Percentiles rank a stretch among this genome's conserved stretches.
Conservation (phyloP, 2,888 invertebrate genomes). For the Dicyrtomina minuta region DNA sequence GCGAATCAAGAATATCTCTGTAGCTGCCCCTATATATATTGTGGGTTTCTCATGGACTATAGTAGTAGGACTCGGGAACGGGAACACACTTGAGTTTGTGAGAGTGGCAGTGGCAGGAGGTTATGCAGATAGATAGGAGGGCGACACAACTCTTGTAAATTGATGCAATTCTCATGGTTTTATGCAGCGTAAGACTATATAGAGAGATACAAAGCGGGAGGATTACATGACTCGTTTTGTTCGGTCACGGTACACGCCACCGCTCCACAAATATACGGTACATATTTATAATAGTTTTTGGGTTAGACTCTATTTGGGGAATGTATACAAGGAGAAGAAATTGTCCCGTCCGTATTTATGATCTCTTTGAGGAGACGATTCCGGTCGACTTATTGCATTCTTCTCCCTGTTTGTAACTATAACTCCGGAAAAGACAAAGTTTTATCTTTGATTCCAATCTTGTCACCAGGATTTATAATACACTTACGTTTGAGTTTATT, state of each 20-base stretch:
- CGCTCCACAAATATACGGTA: no score
- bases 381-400: constrained; percentile 50
- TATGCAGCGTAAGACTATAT: constrained; percentile 2
- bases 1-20: no score
- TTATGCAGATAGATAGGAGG: not conserved
- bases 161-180: constrained; percentile 29
- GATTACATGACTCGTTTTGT: not conserved
- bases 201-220: not conserved
- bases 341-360: constrained; percentile 45
- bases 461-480: constrained; percentile 51
- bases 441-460: constrained; percentile 52
- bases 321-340: constrained; percentile 18
- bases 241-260: no score
- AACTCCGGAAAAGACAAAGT: constrained; percentile 47
- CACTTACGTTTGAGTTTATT: constrained; percentile 37
- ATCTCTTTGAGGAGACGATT: constrained; percentile 50
- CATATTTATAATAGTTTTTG: not conserved
- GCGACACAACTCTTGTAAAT: constrained; percentile 28
- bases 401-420: constrained; percentile 41
- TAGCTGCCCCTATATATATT: no score
- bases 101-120: not conserved
- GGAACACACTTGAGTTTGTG: not conserved
- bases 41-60: not conserved
- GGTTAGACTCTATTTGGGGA: constrained; percentile 2
- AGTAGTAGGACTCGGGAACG: not conserved